Base-by-base conservation (phyloP, 37 sponge, comb jelly and placozoan genomes). In the Axinella damicornis region DNA sequence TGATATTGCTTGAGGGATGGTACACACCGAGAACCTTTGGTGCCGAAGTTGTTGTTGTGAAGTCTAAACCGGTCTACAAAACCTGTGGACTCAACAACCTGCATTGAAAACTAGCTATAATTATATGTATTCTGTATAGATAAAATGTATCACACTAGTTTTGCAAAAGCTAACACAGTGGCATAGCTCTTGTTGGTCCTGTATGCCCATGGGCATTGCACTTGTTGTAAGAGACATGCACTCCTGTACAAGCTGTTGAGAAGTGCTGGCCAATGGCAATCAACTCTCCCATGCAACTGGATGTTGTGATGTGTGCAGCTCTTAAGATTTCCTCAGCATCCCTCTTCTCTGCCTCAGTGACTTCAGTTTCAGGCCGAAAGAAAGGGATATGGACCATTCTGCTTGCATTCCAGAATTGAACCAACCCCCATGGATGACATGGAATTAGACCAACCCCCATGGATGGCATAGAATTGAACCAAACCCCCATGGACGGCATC, bases 331-430 rank as follows among this genome's bases (percentile, higher is more conserved):
- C 62, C 62, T 61, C 62, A 14, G 62, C 62, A 36, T 25, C 69
- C 16, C 37, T 19, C 9, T 36, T 35, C 4, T 33, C 20, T 36
- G 21, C 34, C 37, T 69, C 69, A 21, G 34, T 9, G 4, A 69
- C 34, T 11, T 69, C 36, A 69, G 9, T 31, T 11, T 36, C 37
- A 20, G 69, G 69, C 5, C 5, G 33, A 69, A 69, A 69, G 37
- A 69, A 69, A 20, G 69, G 69, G 13, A 69, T 69, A 16, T 69
- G 69, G 9, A 69, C 34, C 69, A 69, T 31, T 31, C 69, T 69
- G 69, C 69, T 69, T 2, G 69, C 69, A 69, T 69, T 69, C 69
- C 69, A 30, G 27, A 2, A 11, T n/a, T n/a, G n/a, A n/a, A n/a
- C n/a, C n/a, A n/a, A n/a, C n/a, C n/a, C n/a, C n/a, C n/a, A n/a